These are phyloP conservation scores for Grapholita molesta DNA, from an alignment of 1,140 invertebrate species.

Conservation along the genomic window DNA sequence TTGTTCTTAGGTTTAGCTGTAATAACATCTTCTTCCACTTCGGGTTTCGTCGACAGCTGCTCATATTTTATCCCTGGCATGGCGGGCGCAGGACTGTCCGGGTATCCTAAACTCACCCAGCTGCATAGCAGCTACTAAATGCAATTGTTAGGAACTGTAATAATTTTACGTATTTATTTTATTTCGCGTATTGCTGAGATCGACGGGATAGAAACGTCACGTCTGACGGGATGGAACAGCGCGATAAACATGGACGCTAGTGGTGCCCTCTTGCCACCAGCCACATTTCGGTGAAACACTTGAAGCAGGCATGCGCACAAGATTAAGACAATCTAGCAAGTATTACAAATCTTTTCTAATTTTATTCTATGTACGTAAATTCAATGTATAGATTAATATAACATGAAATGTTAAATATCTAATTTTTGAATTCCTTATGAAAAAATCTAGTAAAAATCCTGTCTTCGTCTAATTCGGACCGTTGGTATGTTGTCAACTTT, in stretches of 20 bases:
- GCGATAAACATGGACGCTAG: constrained; percentile 6
- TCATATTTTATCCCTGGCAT: constrained; percentile 72
- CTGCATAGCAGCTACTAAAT: constrained; percentile 41
- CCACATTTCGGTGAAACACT: not conserved
- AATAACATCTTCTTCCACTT: constrained; percentile 59
- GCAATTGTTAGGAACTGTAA: not conserved
- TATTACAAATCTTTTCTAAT: no score
- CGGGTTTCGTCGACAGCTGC: constrained; percentile 68
- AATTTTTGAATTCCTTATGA: no score
- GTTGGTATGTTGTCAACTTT: not conserved
- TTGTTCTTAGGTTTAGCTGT: constrained; percentile 54
- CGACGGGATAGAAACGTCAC: constrained; percentile 10
- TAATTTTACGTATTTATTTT: not conserved
- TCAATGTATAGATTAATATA: no score
- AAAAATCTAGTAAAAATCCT: no score
- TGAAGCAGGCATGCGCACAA: not conserved
- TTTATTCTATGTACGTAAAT: no score
- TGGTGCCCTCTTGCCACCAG: constrained; percentile 16
- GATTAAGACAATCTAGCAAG: no score
- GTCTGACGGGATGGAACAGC: not conserved
- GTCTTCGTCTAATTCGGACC: not conserved
- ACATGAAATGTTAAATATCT: no score
- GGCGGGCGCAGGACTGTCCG: constrained; percentile 32
- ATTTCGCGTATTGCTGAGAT: not conserved
- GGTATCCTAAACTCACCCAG: constrained; percentile 30